These are phyloP conservation scores for Zoanthus sociatus DNA, from an alignment of 92 coral and sea anemone genomes.

Conservation along the genomic window DNA sequence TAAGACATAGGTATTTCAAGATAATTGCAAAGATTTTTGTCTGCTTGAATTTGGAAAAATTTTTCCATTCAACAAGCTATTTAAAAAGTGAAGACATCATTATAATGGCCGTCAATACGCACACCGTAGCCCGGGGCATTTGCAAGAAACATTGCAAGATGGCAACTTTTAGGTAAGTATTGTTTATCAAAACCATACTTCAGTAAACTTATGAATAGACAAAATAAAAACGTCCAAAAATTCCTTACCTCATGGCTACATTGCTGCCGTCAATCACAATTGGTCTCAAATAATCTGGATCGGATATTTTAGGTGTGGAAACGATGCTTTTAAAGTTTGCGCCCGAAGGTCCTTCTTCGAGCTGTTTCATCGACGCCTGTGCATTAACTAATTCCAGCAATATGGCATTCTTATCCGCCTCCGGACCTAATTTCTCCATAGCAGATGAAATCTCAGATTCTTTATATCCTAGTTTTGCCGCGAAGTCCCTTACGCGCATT, in stretches of 20 bases:
- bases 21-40: background rate
- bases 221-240: constrained; percentile 26
- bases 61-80: constrained; percentile 3
- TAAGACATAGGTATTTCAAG: constrained; percentile 7
- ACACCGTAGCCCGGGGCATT: constrained; percentile 37
- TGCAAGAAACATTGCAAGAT: background rate
- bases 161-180: constrained; percentile 32
- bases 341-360: constrained; percentile 87
- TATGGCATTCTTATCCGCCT: constrained; percentile 84
- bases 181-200: constrained; percentile 46
- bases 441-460: constrained; percentile 79
- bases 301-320: constrained; percentile 46
- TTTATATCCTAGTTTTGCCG: constrained; percentile 84
- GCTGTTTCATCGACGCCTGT: constrained; percentile 85
- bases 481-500: constrained; percentile 75
- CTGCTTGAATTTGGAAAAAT: constrained; percentile 20
- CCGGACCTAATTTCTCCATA: constrained; percentile 82
- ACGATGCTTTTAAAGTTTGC: constrained; percentile 55
- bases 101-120: constrained; percentile 23
- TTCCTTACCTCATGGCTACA: constrained; percentile 96
- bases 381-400: constrained; percentile 85
- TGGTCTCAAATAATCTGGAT: constrained; percentile 82
- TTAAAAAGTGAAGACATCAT: constrained; percentile 26
- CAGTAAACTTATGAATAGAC: constrained; percentile 9
- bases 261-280: constrained; percentile 97